These are phyloP conservation scores for Poecilia wingei DNA, from an alignment of 2,797 vertebrate species.

Conservation along the genomic window DNA sequence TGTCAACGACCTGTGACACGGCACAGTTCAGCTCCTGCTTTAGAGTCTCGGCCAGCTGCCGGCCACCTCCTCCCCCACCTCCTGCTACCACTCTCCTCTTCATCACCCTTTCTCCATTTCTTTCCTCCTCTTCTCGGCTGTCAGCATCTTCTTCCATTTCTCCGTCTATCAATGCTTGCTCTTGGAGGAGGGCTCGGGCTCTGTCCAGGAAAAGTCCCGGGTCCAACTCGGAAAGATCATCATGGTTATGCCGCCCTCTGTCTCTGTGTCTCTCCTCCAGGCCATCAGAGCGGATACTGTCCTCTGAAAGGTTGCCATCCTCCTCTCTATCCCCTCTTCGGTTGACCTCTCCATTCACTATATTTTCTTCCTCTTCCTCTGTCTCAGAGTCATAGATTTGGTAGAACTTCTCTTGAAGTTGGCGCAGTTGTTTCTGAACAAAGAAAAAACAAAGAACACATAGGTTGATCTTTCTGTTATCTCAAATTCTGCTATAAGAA, in stretches of 20 bases:
- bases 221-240: slow-evolving; percentile 90
- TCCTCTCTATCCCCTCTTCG: slow-evolving; percentile 82
- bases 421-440: slow-evolving; percentile 92
- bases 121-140: slow-evolving; percentile 78
- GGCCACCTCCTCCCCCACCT: slow-evolving; percentile 62
- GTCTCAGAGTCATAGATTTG: slow-evolving; percentile 98
- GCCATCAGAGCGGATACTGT: slow-evolving; percentile 94
- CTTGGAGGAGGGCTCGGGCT: slow-evolving; percentile 91
- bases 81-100: slow-evolving; percentile 84
- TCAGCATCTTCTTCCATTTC: slow-evolving; percentile 82
- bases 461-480: not conserved
- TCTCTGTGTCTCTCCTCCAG: slow-evolving; percentile 81
- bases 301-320: slow-evolving; percentile 96
- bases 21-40: slow-evolving; percentile 98
- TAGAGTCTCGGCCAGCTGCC: slow-evolving; percentile 93
- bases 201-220: slow-evolving; percentile 94
- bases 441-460: slow-evolving; percentile 10
- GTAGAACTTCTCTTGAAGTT: slow-evolving; percentile 99
- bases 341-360: slow-evolving; percentile 50
- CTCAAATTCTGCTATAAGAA: not conserved
- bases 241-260: slow-evolving; percentile 72
- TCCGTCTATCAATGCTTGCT: slow-evolving; percentile 85
- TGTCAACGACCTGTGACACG: slow-evolving; percentile 98
- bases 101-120: slow-evolving; percentile 62
- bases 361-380: slow-evolving; percentile 75